Percentiles rank a stretch among this genome's conserved stretches.
Conservation (phyloP, 2,888 invertebrate species). For the Mechanitis messenoides region DNA sequence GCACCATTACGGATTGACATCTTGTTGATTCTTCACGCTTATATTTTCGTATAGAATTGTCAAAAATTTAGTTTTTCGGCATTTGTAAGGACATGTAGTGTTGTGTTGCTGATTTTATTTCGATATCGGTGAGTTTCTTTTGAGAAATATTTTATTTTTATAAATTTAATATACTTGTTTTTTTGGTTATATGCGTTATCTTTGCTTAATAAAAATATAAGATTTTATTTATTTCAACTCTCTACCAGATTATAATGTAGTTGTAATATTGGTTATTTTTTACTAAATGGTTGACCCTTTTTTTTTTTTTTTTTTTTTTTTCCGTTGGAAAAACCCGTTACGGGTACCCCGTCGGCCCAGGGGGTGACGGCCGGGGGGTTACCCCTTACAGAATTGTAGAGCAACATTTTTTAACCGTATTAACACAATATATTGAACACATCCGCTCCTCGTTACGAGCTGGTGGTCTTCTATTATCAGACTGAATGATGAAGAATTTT, state of each 20-base stretch:
- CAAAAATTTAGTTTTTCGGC: conserved; percentile 6
- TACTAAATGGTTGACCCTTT: no score
- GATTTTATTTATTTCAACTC: not conserved
- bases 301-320: no score
- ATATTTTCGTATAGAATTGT: conserved; percentile 18
- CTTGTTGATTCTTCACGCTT: conserved; percentile 36
- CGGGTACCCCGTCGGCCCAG: no score
- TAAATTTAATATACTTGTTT: no score
- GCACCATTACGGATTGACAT: conserved; percentile 55
- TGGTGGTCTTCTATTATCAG: not conserved
- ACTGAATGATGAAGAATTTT: not conserved
- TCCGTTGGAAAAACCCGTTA: no score
- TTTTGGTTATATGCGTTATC: not conserved
- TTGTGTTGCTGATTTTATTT: conserved; percentile 21
- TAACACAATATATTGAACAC: not conserved
- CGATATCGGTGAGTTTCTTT: conserved; percentile 31
- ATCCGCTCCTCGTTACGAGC: not conserved
- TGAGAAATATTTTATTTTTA: not conserved
- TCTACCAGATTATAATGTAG: not conserved
- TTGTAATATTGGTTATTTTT: no score
- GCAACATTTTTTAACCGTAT: not conserved
- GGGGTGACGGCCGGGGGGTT: no score
- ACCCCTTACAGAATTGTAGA: not conserved
- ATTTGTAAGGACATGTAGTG: conserved; percentile 44
- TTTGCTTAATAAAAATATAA: no score